Evolutionary conservation across 2,888 invertebrate genomes (phyloP).

Genomic region (Uropetala carovei): DNA sequence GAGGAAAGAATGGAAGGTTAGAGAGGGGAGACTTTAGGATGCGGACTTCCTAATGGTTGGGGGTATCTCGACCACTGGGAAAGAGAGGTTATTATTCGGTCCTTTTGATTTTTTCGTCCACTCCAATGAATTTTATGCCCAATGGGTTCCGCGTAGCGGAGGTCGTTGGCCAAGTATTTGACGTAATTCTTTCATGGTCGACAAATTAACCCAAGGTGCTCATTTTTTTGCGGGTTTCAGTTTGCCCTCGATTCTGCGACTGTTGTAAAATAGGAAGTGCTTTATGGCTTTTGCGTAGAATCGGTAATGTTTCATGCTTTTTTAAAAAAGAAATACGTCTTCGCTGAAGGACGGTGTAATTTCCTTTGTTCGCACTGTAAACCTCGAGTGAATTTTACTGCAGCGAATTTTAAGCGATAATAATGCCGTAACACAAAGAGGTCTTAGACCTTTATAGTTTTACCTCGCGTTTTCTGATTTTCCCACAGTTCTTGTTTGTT

Average conservation of each 20-base stretch:
- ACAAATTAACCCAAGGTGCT: background rate
- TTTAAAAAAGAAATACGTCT: background rate
- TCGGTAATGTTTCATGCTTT: background rate
- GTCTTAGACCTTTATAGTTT: no score
- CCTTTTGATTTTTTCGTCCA: background rate
- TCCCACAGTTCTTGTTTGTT: no score
- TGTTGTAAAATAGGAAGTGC: background rate
- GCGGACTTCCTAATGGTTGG: no score
- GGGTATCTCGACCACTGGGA: background rate
- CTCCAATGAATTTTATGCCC: background rate
- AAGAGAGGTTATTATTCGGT: background rate
- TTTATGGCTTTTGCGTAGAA: background rate
- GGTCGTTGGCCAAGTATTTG: conserved; percentile 49
- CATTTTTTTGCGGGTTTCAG: background rate
- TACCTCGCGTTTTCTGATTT: no score
- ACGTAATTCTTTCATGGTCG: conserved; percentile 46
- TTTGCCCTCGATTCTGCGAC: background rate
- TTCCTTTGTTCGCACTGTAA: no score
- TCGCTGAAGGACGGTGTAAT: no score
- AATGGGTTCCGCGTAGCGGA: background rate
- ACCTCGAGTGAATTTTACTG: no score
- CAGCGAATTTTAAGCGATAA: no score
- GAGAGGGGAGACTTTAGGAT: background rate
- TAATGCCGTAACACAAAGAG: no score
- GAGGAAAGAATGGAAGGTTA: background rate